A percentile compares a stretch with the other conserved stretches of the same genome.
These are phyloP conservation scores for Ceratina australensis DNA, from an alignment of 1,140 invertebrate genomes.

Conservation along the genomic window DNA sequence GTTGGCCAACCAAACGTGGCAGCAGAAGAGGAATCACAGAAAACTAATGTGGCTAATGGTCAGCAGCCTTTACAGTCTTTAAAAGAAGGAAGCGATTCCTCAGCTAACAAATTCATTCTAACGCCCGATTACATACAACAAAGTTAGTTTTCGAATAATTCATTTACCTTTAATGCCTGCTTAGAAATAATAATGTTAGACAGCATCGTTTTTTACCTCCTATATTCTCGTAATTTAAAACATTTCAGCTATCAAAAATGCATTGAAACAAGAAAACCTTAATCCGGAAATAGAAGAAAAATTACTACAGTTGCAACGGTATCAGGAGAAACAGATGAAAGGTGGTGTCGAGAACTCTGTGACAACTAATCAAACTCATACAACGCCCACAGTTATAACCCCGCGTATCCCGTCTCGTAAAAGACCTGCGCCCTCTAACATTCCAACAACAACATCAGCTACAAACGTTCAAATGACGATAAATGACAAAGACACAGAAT, in stretches of 20 bases:
- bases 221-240: conserved; percentile 30
- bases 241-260: conserved; percentile 88
- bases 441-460: conserved; percentile 52
- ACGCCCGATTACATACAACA: conserved; percentile 94
- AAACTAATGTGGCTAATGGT: conserved; percentile 74
- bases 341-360: conserved; percentile 73
- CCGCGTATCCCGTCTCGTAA: conserved; percentile 72
- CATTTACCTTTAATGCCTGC: not conserved
- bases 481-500: conserved; percentile 81
- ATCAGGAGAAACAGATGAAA: conserved; percentile 91
- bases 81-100: conserved; percentile 68
- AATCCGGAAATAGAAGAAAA: conserved; percentile 97
- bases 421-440: conserved; percentile 67
- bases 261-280: conserved; percentile 91
- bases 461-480: conserved; percentile 65
- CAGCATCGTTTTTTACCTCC: conserved; percentile 12
- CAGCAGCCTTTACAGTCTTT: conserved; percentile 75
- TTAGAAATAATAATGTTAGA: conserved; percentile 8
- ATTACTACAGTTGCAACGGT: conserved; percentile 91
- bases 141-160: conserved; percentile 81
- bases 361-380: conserved; percentile 67
- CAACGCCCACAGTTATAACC: conserved; percentile 62
- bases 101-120: conserved; percentile 88
- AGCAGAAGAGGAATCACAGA: conserved; percentile 72
- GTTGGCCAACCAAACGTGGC: conserved; percentile 59